phyloP scores from a whole-genome alignment of 2,888 invertebrate species.

The Brachyopa scutellaris region DNA sequence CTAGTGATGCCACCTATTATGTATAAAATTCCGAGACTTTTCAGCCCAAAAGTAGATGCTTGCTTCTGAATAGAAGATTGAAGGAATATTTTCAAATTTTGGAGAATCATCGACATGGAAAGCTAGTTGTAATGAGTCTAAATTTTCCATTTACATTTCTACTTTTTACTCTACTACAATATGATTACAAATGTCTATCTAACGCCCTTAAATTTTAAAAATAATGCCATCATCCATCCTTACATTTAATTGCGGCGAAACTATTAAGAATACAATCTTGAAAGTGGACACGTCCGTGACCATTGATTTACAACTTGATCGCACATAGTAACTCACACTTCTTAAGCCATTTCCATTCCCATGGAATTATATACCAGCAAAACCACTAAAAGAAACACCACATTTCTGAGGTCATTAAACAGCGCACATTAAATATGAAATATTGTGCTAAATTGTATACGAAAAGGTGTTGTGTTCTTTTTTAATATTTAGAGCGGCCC shows the following conservation, averaged over 20 bases:
- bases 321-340: constrained; percentile 37
- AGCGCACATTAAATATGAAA: constrained; percentile 63
- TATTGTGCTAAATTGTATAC: constrained; percentile 68
- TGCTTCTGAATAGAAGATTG: too few species aligned
- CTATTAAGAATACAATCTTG: constrained; percentile 27
- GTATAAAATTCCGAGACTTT: too few species aligned
- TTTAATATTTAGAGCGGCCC: constrained; percentile 37
- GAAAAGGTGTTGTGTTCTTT: constrained; percentile 39
- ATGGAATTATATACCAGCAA: constrained; percentile 1
- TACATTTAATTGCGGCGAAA: neutral
- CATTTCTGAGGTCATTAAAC: constrained; percentile 51
- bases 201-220: too few species aligned
- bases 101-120: too few species aligned
- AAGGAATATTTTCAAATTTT: too few species aligned
- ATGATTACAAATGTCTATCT: too few species aligned
- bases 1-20: too few species aligned
- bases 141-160: too few species aligned
- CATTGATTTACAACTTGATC: constrained; percentile 58
- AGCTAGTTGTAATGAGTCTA: too few species aligned
- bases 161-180: too few species aligned
- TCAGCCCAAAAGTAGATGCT: too few species aligned
- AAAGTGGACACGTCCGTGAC: constrained; percentile 61
- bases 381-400: constrained; percentile 27
- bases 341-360: constrained; percentile 5
- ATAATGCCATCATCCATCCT: neutral